Percentiles rank a stretch among this genome's conserved stretches.
Evolutionary conservation across 2,888 invertebrate species (phyloP).

Genomic region (Geophilus truncorum): DNA sequence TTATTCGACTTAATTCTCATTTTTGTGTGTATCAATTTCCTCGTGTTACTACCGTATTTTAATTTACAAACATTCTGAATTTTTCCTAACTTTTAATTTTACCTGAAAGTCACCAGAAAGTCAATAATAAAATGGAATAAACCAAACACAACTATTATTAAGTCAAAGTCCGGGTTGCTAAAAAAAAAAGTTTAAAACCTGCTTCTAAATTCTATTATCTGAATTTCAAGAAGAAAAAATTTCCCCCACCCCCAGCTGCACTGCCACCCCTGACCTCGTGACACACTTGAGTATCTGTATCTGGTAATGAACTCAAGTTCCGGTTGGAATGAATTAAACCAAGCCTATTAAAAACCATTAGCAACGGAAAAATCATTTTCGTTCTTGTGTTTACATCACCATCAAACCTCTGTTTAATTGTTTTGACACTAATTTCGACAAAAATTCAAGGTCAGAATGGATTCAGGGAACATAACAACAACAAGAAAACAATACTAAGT

Average conservation of each 20-base stretch:
- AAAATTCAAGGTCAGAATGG: background rate
- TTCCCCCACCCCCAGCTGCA: background rate
- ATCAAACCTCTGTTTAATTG: background rate
- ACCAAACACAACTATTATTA: too few species aligned
- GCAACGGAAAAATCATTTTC: background rate
- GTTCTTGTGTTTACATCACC: background rate
- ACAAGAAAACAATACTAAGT: background rate
- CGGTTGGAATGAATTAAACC: background rate
- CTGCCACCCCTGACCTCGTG: constrained; percentile 3
- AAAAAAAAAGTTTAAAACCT: too few species aligned
- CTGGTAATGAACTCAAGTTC: constrained; percentile 12
- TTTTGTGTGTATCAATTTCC: too few species aligned
- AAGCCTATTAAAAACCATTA: background rate
- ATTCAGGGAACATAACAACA: background rate
- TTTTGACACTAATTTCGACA: background rate
- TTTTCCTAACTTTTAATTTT: too few species aligned
- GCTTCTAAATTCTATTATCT: background rate
- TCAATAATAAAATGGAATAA: too few species aligned
- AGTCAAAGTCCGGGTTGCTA: background rate
- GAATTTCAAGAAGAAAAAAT: background rate
- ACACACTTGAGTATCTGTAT: background rate
- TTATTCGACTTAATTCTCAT: too few species aligned
- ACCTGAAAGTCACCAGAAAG: too few species aligned
- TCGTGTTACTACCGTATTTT: too few species aligned
- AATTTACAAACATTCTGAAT: too few species aligned